phyloP scores from a whole-genome alignment of 1,140 invertebrate genomes.

The Globodera rostochiensis region DNA sequence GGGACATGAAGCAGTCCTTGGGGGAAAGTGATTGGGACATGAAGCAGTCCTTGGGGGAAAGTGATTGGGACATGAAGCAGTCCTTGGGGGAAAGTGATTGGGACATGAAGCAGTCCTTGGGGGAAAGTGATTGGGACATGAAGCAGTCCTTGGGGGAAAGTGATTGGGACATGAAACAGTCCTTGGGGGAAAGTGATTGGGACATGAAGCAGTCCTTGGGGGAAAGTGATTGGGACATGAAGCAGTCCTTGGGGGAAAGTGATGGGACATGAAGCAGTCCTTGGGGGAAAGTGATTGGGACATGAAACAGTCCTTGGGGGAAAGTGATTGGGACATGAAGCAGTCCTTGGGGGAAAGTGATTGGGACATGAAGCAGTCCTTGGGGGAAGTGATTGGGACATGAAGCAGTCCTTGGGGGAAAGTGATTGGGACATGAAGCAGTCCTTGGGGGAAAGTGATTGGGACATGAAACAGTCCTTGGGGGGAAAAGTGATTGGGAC shows the following conservation, averaged over 20 bases:
- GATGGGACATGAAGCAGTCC: conserved; percentile 38
- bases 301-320: conserved; percentile 46
- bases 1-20: neutral
- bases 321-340: neutral
- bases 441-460: conserved; percentile 29
- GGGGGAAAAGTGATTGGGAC: conserved; percentile 11
- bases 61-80: conserved; percentile 43
- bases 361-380: neutral
- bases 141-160: conserved; percentile 43
- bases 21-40: neutral
- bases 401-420: conserved; percentile 46
- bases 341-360: neutral
- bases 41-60: no score
- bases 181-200: neutral
- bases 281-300: conserved; percentile 24
- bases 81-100: conserved; percentile 31
- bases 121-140: conserved; percentile 13
- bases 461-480: conserved; percentile 42
- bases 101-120: conserved; percentile 44
- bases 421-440: conserved; percentile 34
- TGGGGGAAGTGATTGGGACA: conserved; percentile 13
- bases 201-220: neutral
- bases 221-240: conserved; percentile 40
- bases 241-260: conserved; percentile 40
- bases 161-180: neutral